Evolutionary conservation across 2,113 vertebrate species (phyloP).

Genomic region (Oreotrochilus melanogaster): DNA sequence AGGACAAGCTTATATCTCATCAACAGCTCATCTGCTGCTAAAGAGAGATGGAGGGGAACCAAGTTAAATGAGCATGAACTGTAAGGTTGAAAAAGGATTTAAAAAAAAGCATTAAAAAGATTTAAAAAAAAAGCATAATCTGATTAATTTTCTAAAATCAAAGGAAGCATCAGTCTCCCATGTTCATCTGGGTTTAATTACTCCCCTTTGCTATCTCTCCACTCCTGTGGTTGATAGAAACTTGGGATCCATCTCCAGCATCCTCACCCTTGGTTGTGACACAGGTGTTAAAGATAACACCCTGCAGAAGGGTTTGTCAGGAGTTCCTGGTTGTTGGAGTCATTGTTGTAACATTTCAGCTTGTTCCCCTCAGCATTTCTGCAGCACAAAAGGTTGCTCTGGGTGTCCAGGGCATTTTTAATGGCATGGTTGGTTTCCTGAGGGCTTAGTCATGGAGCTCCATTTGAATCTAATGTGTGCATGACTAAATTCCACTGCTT

Average conservation of each 20-base stretch:
- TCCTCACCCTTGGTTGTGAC: background rate
- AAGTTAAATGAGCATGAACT: conserved; percentile 14
- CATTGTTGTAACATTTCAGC: background rate
- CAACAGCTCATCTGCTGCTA: conserved; percentile 21
- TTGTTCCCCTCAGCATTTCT: conserved; percentile 7
- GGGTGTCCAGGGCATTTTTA: background rate
- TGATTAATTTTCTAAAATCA: conserved; percentile 37
- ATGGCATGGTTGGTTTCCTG: background rate
- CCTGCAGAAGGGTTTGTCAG: background rate
- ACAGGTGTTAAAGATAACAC: background rate
- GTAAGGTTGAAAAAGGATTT: background rate
- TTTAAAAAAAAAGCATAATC: background rate
- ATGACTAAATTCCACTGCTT: conserved; percentile 11
- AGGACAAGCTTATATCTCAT: background rate
- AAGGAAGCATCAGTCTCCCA: background rate
- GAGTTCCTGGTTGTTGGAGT: background rate
- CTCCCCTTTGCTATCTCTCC: background rate
- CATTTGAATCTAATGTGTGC: conserved; percentile 30
- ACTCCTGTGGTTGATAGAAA: background rate
- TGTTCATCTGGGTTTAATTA: conserved; percentile 3
- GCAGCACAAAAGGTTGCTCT: background rate
- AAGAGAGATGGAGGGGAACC: background rate
- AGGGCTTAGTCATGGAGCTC: conserved; percentile 75
- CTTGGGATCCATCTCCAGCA: background rate
- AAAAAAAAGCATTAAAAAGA: too few relatives aligned